phyloP scores from a whole-genome alignment of 2,888 invertebrate species.

The Ophioninae sp. region DNA sequence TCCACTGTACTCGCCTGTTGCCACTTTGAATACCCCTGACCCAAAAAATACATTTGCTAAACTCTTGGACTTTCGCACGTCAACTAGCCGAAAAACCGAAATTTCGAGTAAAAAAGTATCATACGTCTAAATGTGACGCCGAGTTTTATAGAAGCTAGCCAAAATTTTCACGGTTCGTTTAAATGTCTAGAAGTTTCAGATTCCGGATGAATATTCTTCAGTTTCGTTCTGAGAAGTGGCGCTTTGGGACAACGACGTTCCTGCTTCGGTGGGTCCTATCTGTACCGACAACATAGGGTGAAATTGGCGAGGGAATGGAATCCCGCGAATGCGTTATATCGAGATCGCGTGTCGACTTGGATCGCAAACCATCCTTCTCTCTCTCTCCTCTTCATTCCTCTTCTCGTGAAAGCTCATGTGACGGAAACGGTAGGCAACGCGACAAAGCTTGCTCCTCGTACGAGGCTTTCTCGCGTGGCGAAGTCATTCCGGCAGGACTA shows the following conservation, averaged over 20 bases:
- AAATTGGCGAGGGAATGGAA: conserved; percentile 72
- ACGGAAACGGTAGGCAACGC: conserved; percentile 15
- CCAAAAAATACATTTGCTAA: too few relatives aligned
- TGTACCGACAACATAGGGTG: conserved; percentile 37
- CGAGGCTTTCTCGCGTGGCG: conserved; percentile 48
- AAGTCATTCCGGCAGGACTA: conserved; percentile 65
- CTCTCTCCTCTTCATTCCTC: conserved; percentile 17
- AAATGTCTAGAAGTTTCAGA: background rate
- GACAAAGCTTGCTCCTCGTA: conserved; percentile 30
- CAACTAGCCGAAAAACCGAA: background rate
- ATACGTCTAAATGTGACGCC: background rate
- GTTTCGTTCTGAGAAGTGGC: conserved; percentile 4
- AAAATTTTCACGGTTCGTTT: background rate
- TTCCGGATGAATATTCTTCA: background rate
- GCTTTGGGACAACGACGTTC: conserved; percentile 8
- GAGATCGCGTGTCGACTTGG: conserved; percentile 28
- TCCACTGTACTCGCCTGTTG: too few relatives aligned
- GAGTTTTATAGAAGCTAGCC: background rate
- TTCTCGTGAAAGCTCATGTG: conserved; percentile 20
- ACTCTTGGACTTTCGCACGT: background rate
- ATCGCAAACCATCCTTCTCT: background rate
- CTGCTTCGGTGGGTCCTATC: background rate
- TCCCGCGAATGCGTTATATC: conserved; percentile 61
- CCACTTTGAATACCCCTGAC: too few relatives aligned
- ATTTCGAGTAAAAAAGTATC: background rate